A percentile compares a stretch with the other conserved stretches of the same genome.
phyloP scores from a whole-genome alignment of 2,888 invertebrate genomes.

The Dione vanillae region DNA sequence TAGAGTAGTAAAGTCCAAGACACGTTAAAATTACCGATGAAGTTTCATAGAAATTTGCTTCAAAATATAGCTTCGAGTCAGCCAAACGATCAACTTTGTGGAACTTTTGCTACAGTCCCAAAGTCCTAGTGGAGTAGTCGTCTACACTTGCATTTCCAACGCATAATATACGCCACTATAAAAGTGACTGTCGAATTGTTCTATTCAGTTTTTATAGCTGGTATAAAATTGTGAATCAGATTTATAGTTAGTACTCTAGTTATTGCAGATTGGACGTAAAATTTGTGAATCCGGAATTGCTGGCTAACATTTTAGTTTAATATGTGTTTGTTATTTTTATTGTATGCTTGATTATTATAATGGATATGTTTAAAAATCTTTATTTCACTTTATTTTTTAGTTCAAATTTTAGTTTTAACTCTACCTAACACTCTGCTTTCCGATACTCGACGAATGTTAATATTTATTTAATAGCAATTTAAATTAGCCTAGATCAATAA shows the following conservation, averaged over 20 bases:
- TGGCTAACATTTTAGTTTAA: constrained; percentile 16
- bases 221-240: constrained; percentile 56
- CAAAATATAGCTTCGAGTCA: constrained; percentile 58
- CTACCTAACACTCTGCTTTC: no score
- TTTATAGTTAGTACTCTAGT: constrained; percentile 17
- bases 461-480: no score
- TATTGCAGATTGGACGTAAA: constrained; percentile 15
- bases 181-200: constrained; percentile 65
- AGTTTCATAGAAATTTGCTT: constrained; percentile 60
- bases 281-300: not conserved
- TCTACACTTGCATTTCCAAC: constrained; percentile 71
- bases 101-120: constrained; percentile 55
- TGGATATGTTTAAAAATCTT: not conserved
- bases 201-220: constrained; percentile 68
- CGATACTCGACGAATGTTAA: no score
- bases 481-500: no score
- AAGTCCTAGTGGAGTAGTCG: constrained; percentile 61
- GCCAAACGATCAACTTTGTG: constrained; percentile 56
- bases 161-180: constrained; percentile 69
- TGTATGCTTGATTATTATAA: not conserved
- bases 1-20: constrained; percentile 6
- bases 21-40: constrained; percentile 49
- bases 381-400: no score
- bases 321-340: not conserved
- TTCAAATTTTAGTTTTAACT: no score